Base-by-base conservation (phyloP, 1,140 invertebrate genomes). In the Parasteatoda tepidariorum region DNA sequence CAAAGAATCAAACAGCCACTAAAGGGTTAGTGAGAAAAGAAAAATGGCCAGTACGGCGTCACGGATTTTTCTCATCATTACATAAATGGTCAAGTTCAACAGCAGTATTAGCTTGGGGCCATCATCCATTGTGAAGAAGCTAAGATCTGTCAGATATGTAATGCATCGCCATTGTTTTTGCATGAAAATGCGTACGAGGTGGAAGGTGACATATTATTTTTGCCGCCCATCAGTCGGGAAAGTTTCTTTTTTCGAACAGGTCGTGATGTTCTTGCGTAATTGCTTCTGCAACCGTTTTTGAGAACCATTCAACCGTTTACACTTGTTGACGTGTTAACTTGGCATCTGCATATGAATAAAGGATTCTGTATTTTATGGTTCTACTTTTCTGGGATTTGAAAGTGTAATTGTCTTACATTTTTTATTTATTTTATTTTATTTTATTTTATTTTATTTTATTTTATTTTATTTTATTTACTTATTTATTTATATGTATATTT, bases 171-270 rank as follows among this genome's bases (percentile, higher is more conserved):
- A 71, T 71, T 71, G 68, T 71, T 55, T 71, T 41, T 55, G 18
- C 4, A 15, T 48, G 13, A 18, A 41, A 24, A 30, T 38, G 55
- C n/a, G n/a, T n/a, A n/a, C n/a, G n/a, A n/a, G n/a, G n/a, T 30
- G 55, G 68, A 55, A 57, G 68, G 68, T 71, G 68, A 71, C 68
- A 55, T 71, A 71, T 71, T 71, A 41, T 71, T 57, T 71, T 31
- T 55, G 48, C 15, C 68, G 68, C 13, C 68, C 30, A 22, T 26
- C 68, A 57, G 22, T 28, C n/a, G 26, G 15, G 26, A 57, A 71
- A n/a, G n/a, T 71, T 71, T 71, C n/a, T 31, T 55, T 59, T 18
- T 48, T 48, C 4, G 38, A n/a, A 59, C 57, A 9, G 57, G 9
- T 71, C 41, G 26, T 30, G 57, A 22, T n/a, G 9, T 9, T 9